Conservation (phyloP, 2,888 invertebrate genomes). For the Drosophila basisetae region DNA sequence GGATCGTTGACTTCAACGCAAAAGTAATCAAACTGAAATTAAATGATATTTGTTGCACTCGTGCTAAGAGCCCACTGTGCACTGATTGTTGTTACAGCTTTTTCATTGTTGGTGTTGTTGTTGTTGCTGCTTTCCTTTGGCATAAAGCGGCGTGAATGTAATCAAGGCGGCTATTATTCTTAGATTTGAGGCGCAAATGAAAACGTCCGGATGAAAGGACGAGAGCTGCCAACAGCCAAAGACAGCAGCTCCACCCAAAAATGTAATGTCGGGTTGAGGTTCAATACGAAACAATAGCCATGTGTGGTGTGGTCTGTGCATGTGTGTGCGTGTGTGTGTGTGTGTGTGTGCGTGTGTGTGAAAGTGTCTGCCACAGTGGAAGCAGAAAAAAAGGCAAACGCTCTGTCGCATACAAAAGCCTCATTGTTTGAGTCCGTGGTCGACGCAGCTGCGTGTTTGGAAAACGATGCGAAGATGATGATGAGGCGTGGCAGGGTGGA, state of each 20-base stretch:
- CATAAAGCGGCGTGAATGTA: conserved; percentile 78
- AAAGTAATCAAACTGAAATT: background rate
- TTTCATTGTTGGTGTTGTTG: conserved; percentile 23
- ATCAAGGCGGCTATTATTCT: conserved; percentile 78
- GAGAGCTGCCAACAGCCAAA: conserved; percentile 14
- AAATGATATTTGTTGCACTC: background rate
- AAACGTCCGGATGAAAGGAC: conserved; percentile 47
- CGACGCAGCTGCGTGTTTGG: conserved; percentile 31
- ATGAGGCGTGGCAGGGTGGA: background rate
- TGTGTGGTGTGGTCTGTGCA: conserved; percentile 30
- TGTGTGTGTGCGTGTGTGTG: conserved; percentile 38
- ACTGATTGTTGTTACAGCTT: conserved; percentile 31
- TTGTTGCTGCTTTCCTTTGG: conserved; percentile 56
- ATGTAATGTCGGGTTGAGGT: conserved; percentile 26
- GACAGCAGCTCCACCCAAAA: conserved; percentile 12
- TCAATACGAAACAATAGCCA: conserved; percentile 70
- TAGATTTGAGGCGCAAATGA: conserved; percentile 78
- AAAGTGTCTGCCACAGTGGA: conserved; percentile 26
- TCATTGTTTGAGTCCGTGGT: conserved; percentile 60
- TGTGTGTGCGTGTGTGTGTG: conserved; percentile 23
- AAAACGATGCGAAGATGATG: conserved; percentile 13
- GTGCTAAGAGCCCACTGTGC: conserved; percentile 35
- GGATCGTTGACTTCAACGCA: background rate
- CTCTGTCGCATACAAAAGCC: conserved; percentile 67
- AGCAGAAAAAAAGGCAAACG: conserved; percentile 60